These are phyloP conservation scores for Chymomyza caudatula DNA, from an alignment of 2,888 invertebrate genomes.

Conservation along the genomic window DNA sequence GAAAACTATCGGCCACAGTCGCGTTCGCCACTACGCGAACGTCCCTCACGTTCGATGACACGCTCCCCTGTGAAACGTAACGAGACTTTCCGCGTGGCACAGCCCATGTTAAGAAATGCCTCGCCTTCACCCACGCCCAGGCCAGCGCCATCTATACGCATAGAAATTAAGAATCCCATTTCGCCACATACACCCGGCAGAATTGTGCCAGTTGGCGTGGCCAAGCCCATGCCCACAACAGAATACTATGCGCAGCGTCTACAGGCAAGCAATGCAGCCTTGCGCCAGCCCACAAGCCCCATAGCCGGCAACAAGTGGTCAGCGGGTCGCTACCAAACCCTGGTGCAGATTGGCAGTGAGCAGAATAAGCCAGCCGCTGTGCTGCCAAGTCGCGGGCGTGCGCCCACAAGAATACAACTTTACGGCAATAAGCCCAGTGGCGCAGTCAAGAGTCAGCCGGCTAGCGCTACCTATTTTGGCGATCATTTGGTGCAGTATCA, in stretches of 20 bases:
- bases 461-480: slow-evolving; percentile 55
- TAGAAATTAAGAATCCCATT: slow-evolving; percentile 77
- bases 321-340: slow-evolving; percentile 69
- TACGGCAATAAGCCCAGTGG: slow-evolving; percentile 44
- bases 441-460: background rate
- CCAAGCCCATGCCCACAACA: slow-evolving; percentile 75
- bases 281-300: background rate
- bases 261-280: slow-evolving; percentile 42
- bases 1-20: slow-evolving; percentile 76
- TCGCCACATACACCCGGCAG: slow-evolving; percentile 74
- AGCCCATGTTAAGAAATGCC: slow-evolving; percentile 43
- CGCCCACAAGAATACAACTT: slow-evolving; percentile 67
- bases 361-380: slow-evolving; percentile 18
- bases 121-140: slow-evolving; percentile 46
- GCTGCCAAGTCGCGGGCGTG: slow-evolving; percentile 43
- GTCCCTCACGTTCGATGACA: slow-evolving; percentile 53
- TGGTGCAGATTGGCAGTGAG: slow-evolving; percentile 74
- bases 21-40: slow-evolving; percentile 72
- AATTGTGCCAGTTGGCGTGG: slow-evolving; percentile 76
- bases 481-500: slow-evolving; percentile 39
- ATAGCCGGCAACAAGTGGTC: slow-evolving; percentile 32
- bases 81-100: slow-evolving; percentile 68
- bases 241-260: slow-evolving; percentile 55
- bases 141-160: slow-evolving; percentile 68
- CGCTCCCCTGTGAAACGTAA: slow-evolving; percentile 70